Evolutionary conservation across 2,888 invertebrate species (phyloP), one percentile per base, ranked within the genome.

Genomic region (Nomada fabriciana): DNA sequence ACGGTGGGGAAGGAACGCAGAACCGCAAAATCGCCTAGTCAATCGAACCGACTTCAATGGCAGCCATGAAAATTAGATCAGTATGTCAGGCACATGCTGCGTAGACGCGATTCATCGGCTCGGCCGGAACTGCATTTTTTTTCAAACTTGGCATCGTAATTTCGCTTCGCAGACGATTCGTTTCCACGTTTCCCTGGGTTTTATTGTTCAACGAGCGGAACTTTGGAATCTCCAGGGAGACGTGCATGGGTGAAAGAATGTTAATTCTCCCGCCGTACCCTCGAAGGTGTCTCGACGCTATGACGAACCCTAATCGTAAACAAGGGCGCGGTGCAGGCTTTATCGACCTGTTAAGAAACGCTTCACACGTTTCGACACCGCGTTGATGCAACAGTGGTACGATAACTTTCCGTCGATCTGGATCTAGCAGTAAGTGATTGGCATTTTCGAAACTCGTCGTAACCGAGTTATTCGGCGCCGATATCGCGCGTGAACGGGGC

Each of bases 61-160:
- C 68, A 76, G 23, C 64, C 81, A 64, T 76, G 83, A 84, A 88
- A 87, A 88, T 87, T 86, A 77, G 87, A 88, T 85, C 61, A 87
- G 77, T 85, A 65, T 88, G 88, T 85, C 87, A 88, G 57, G 47
- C 53, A 57, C 23, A 71, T 57, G 76, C 52, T 23, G 52, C 50
- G 79, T 50, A 69, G 29, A 65, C 59, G 42, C 52, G 72, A 64
- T 65, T 53, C 47, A 0, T 71, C 67, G 36, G 11, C 60, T 23
- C 57, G 65, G 23, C 20, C n/a, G 52, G 53, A 50, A 68, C 15
- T 15, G 18, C 52, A 23, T 15, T 42, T 2, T 47, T 47, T 23
- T 55, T 15, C 53, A 15, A 15, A 43, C 15, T 5, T 10, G 7
- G 23, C 50, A 47, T 23, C 42, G 36, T 29, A 29, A 29, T 53